phyloP scores from a whole-genome alignment of 2,797 vertebrate genomes.

The Anisognathus igniventris region DNA sequence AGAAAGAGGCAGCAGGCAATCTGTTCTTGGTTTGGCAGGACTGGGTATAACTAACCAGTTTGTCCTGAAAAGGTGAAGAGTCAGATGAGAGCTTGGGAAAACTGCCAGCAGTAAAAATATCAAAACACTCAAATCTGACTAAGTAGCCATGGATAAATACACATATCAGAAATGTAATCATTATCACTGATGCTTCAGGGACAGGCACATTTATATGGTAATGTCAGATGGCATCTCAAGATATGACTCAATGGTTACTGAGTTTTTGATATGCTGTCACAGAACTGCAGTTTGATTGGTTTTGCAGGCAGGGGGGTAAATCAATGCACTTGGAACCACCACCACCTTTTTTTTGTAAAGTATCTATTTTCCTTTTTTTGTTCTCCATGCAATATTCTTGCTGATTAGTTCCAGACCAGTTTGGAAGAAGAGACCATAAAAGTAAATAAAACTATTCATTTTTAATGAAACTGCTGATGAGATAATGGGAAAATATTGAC shows the following conservation, averaged over 20 bases:
- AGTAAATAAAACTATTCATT: not conserved
- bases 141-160: not conserved
- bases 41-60: not conserved
- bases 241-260: not conserved
- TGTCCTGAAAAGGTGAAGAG: fast-evolving
- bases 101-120: not conserved
- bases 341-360: not conserved
- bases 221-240: not conserved
- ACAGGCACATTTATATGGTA: not conserved
- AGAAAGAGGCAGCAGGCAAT: not conserved
- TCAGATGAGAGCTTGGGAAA: not conserved
- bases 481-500: not conserved
- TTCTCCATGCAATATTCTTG: not conserved
- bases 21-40: not conserved
- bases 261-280: not conserved
- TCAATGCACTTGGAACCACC: not conserved
- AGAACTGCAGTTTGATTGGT: not conserved
- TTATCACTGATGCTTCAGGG: not conserved
- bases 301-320: not conserved
- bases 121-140: not conserved
- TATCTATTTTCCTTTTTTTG: not conserved
- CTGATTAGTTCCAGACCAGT: not conserved
- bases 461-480: not conserved
- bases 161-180: not conserved
- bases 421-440: not conserved